A percentile compares a stretch with the other conserved stretches of the same genome.
Evolutionary conservation across 2,888 invertebrate genomes (phyloP).

Genomic region (Diplolepis rosae): DNA sequence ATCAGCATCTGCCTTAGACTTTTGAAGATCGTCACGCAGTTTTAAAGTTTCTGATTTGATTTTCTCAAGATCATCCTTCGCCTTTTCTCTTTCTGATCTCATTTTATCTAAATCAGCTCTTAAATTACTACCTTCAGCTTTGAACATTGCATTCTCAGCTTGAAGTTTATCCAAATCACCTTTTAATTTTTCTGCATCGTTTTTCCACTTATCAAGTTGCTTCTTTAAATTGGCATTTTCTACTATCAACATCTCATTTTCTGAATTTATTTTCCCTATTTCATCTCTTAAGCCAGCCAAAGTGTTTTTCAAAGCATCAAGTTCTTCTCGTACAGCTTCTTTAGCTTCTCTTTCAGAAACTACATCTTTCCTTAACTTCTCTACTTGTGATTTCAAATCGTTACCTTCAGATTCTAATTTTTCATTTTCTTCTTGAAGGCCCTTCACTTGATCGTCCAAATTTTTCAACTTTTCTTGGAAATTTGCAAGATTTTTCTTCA

Average conservation of each 20-base stretch:
- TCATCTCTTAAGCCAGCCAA: slow-evolving; percentile 43
- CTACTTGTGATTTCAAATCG: slow-evolving; percentile 13
- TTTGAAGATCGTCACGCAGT: slow-evolving; percentile 12
- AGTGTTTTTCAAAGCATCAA: slow-evolving; percentile 41
- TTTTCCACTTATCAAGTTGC: slow-evolving; percentile 38
- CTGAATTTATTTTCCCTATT: slow-evolving; percentile 31
- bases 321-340: slow-evolving; percentile 27
- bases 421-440: slow-evolving; percentile 23
- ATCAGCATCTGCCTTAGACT: slow-evolving; percentile 5
- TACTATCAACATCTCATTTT: slow-evolving; percentile 33
- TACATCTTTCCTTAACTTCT: slow-evolving; percentile 37
- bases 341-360: slow-evolving; percentile 40
- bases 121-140: slow-evolving; percentile 24
- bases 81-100: slow-evolving; percentile 35
- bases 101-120: slow-evolving; percentile 29
- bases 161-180: slow-evolving; percentile 35
- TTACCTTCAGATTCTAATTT: neutral
- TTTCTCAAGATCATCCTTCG: slow-evolving; percentile 38
- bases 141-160: slow-evolving; percentile 41
- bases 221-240: slow-evolving; percentile 40
- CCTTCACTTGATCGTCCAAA: slow-evolving; percentile 23
- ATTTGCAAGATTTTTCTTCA: slow-evolving; percentile 16
- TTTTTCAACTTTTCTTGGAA: neutral
- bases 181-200: slow-evolving; percentile 44
- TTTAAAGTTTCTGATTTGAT: slow-evolving; percentile 31